A percentile compares a stretch with the other conserved stretches of the same genome.
Evolutionary conservation across 2,888 invertebrate species (phyloP).

Genomic region (Cecidostiba fungosa): DNA sequence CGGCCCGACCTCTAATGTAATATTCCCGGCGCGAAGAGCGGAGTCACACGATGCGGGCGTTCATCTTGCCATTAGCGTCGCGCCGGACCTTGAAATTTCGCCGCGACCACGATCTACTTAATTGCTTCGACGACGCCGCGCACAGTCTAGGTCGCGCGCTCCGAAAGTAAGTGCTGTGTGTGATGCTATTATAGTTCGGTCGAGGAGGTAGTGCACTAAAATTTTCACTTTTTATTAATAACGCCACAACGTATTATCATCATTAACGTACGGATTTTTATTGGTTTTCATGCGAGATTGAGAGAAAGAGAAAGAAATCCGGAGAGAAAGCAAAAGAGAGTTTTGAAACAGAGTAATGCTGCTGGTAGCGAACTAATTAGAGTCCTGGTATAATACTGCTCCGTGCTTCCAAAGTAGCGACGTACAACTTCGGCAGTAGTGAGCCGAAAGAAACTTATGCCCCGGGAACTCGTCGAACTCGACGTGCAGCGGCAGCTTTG

Average conservation of each 20-base stretch:
- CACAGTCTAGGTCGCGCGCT: background rate
- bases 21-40: background rate
- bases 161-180: background rate
- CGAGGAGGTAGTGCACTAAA: background rate
- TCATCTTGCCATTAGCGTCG: slow-evolving; percentile 45
- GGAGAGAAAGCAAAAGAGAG: slow-evolving; percentile 13
- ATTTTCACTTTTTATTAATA: background rate
- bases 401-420: slow-evolving; percentile 51
- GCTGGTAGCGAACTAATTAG: slow-evolving; percentile 68
- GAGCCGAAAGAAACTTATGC: slow-evolving; percentile 62
- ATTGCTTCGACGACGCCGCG: slow-evolving; percentile 12
- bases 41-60: slow-evolving; percentile 7
- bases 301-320: background rate
- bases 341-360: slow-evolving; percentile 65
- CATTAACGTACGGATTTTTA: slow-evolving; percentile 25
- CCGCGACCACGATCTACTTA: slow-evolving; percentile 46
- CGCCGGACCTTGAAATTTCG: slow-evolving; percentile 48
- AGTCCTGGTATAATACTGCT: slow-evolving; percentile 46
- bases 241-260: too few relatives aligned
- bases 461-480: slow-evolving; percentile 57
- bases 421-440: slow-evolving; percentile 50
- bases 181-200: slow-evolving; percentile 4
- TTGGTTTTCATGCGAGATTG: slow-evolving; percentile 40
- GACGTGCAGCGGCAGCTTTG: slow-evolving; percentile 53
- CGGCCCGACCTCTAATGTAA: background rate